Conservation (phyloP, 2,113 vertebrate genomes). For the Sylvia atricapilla region DNA sequence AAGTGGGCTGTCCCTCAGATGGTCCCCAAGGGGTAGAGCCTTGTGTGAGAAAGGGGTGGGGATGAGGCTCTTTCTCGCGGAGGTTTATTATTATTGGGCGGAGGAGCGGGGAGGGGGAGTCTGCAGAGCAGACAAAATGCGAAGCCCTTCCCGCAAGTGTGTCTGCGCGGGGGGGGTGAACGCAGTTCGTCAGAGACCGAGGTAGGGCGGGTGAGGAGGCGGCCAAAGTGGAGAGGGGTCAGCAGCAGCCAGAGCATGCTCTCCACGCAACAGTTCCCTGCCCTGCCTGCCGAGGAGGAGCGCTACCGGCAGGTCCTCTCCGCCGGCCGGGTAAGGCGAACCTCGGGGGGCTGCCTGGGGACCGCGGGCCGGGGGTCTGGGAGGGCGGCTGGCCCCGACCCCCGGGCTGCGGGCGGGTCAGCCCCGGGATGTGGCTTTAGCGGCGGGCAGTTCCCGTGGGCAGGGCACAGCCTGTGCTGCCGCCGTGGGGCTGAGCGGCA, state of each 20-base stretch:
- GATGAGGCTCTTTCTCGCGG: background rate
- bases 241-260: conserved; percentile 53
- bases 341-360: background rate
- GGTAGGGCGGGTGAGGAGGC: background rate
- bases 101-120: conserved; percentile 31
- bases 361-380: background rate
- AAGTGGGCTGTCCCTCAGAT: background rate
- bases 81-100: conserved; percentile 58
- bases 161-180: background rate
- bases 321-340: conserved; percentile 66
- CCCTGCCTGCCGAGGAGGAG: conserved; percentile 58
- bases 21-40: background rate
- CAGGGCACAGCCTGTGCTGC: background rate
- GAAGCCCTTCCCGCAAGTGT: background rate
- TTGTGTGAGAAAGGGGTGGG: conserved; percentile 10
- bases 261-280: conserved; percentile 60
- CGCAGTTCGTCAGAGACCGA: background rate
- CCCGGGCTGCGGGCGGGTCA: background rate
- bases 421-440: too few species aligned
- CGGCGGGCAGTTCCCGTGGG: background rate
- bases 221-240: background rate
- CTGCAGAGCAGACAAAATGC: conserved; percentile 53
- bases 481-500: background rate
- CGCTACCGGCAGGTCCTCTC: conserved; percentile 50
- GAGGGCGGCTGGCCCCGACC: background rate